These are phyloP conservation scores for Scaptomyza pallida DNA, from an alignment of 1,140 invertebrate species.

Conservation along the genomic window DNA sequence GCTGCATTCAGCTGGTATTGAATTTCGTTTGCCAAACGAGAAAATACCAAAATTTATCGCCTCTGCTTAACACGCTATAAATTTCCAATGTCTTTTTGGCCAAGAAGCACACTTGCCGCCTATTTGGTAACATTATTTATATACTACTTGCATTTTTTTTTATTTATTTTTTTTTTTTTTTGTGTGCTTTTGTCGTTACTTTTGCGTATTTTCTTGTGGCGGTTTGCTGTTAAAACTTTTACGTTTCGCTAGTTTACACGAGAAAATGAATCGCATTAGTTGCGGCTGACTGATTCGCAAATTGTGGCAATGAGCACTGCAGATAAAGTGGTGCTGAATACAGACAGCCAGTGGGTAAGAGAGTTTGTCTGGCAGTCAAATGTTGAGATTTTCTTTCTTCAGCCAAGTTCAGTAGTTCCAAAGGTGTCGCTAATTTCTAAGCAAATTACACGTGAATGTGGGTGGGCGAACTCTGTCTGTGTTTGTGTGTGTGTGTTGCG, in stretches of 20 bases:
- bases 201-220: no score
- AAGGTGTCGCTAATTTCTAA: constrained; percentile 65
- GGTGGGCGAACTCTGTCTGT: constrained; percentile 6
- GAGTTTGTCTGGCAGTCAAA: constrained; percentile 35
- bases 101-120: constrained; percentile 1
- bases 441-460: constrained; percentile 43
- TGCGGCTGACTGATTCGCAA: constrained; percentile 53
- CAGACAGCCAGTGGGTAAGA: constrained; percentile 23
- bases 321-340: background rate
- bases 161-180: constrained; percentile 8
- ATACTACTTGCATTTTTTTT: background rate
- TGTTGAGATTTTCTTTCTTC: constrained; percentile 38
- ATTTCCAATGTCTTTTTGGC: constrained; percentile 23
- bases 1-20: constrained; percentile 70
- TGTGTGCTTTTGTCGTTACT: constrained; percentile 7
- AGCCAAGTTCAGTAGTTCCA: constrained; percentile 19
- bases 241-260: constrained; percentile 65
- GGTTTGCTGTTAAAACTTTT: constrained; percentile 25
- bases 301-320: background rate
- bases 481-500: background rate
- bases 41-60: constrained; percentile 54
- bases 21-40: constrained; percentile 48
- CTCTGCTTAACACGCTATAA: constrained; percentile 35
- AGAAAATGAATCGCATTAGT: constrained; percentile 76
- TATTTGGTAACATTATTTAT: constrained; percentile 31